phyloP scores from a whole-genome alignment of 92 coral and sea anemone species.

The Zoanthus sociatus region DNA sequence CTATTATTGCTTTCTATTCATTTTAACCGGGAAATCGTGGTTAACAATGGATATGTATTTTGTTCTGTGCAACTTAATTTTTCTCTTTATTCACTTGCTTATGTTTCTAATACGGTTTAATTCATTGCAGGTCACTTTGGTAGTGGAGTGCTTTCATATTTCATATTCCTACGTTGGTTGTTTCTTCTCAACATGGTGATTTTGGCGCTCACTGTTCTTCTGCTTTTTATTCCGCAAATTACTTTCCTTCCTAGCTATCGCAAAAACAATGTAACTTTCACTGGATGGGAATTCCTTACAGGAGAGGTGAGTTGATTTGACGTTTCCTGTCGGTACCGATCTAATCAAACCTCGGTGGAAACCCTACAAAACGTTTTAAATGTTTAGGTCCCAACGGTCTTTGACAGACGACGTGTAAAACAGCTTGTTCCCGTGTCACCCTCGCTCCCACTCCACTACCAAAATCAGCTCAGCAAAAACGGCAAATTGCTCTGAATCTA shows the following conservation, averaged over 20 bases:
- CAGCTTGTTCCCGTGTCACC: no score
- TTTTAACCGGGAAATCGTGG: no score
- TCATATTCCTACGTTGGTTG: constrained; percentile 92
- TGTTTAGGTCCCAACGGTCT: background rate
- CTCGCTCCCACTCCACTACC: no score
- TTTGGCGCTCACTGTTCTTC: constrained; percentile 71
- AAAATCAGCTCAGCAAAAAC: no score
- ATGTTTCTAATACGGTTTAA: background rate
- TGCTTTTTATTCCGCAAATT: constrained; percentile 94
- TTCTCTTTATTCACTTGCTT: background rate
- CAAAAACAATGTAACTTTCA: constrained; percentile 67
- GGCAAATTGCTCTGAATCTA: no score
- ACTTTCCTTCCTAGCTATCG: constrained; percentile 69
- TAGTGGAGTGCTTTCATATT: constrained; percentile 92
- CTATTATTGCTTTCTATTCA: no score
- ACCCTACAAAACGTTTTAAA: no score
- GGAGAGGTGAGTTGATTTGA: constrained; percentile 78
- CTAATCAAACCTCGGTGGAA: no score
- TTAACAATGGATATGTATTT: no score
- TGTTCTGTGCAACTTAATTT: no score
- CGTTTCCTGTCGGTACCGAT: no score
- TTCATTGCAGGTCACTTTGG: constrained; percentile 91
- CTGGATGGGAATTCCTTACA: constrained; percentile 84
- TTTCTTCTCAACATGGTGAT: constrained; percentile 87
- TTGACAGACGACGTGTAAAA: no score